phyloP scores from a whole-genome alignment of 1,140 invertebrate species.

The Lordiphosa mommai region DNA sequence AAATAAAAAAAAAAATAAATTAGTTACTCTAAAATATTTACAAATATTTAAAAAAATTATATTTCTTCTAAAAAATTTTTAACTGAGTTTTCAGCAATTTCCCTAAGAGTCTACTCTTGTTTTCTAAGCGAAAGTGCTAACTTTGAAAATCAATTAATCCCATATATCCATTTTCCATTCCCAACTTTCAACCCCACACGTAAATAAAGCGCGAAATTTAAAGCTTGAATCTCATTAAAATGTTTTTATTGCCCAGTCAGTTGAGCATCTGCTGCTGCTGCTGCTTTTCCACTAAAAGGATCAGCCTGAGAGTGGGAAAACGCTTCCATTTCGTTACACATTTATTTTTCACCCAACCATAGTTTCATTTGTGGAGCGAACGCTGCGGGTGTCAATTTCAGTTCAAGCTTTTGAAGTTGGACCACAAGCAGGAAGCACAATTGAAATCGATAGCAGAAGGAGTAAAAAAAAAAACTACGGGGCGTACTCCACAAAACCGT shows the following conservation, averaged over 20 bases:
- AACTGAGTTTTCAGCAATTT: no score
- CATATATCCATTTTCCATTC: background rate
- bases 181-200: slow-evolving; percentile 10
- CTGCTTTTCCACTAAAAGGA: background rate
- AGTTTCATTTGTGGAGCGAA: slow-evolving; percentile 51
- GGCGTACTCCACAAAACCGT: slow-evolving; percentile 42
- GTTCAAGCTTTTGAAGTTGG: slow-evolving; percentile 64
- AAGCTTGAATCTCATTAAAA: slow-evolving; percentile 77
- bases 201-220: slow-evolving; percentile 75
- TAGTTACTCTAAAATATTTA: no score
- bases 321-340: slow-evolving; percentile 70
- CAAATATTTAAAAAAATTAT: no score
- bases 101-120: no score
- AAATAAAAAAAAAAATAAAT: no score
- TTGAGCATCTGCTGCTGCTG: background rate
- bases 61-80: no score
- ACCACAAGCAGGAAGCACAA: slow-evolving; percentile 56
- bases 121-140: no score
- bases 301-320: slow-evolving; percentile 1
- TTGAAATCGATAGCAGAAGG: slow-evolving; percentile 63
- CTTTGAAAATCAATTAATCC: no score
- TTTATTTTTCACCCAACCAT: slow-evolving; percentile 60
- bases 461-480: slow-evolving; percentile 60
- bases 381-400: slow-evolving; percentile 75
- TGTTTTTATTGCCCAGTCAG: slow-evolving; percentile 65